These are phyloP conservation scores for Pandemis corylana DNA, from an alignment of 2,888 invertebrate species.

Conservation along the genomic window DNA sequence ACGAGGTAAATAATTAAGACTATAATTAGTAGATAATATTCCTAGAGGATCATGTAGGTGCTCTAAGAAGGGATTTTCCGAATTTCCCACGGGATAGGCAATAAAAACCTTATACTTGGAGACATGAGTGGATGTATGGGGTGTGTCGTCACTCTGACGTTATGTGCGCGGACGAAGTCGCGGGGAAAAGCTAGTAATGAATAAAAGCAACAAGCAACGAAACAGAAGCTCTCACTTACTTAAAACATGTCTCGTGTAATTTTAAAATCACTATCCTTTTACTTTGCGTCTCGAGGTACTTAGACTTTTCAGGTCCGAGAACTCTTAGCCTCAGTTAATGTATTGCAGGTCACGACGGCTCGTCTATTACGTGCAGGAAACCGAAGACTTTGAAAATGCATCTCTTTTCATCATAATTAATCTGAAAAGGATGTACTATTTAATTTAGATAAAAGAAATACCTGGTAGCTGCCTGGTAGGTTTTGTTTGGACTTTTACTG, in stretches of 20 bases:
- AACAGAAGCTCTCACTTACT: neutral
- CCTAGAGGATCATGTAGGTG: too few relatives aligned
- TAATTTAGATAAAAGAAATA: neutral
- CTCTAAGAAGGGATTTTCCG: too few relatives aligned
- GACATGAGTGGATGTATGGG: too few relatives aligned
- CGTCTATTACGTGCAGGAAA: neutral
- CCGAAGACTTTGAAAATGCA: neutral
- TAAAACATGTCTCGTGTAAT: neutral
- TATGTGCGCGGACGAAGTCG: too few relatives aligned
- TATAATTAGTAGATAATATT: too few relatives aligned
- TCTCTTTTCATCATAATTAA: neutral
- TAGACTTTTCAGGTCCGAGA: neutral
- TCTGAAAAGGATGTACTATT: neutral
- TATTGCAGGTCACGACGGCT: constrained; percentile 26
- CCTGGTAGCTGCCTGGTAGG: neutral
- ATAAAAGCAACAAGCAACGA: neutral
- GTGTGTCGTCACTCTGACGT: too few relatives aligned
- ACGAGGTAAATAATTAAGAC: too few relatives aligned
- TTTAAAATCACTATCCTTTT: neutral
- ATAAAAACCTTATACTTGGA: too few relatives aligned
- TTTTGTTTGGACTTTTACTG: neutral
- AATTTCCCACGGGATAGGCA: too few relatives aligned
- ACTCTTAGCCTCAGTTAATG: constrained; percentile 1
- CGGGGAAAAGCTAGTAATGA: too few relatives aligned
- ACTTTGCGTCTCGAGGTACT: neutral